phyloP scores from a whole-genome alignment of 2,113 vertebrate genomes.

The Pseudolaguvia tuberculata region DNA sequence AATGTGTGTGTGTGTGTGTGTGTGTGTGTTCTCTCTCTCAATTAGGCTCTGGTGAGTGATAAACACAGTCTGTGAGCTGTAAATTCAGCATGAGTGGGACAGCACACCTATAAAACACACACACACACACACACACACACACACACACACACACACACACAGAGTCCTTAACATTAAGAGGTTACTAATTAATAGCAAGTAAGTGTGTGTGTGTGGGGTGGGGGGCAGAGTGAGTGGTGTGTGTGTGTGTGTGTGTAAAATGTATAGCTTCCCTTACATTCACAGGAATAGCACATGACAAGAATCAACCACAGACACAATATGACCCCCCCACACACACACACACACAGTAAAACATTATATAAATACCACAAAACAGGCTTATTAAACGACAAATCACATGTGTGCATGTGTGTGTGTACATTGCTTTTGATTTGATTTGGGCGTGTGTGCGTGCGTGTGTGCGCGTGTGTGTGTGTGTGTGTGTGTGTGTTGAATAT shows the following conservation, averaged over 20 bases:
- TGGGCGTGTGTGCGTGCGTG: slow-evolving; percentile 4
- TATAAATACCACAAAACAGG: slow-evolving; percentile 6
- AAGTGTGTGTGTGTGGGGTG: slow-evolving; percentile 21
- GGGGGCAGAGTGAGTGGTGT: no score
- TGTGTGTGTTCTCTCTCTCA: background rate
- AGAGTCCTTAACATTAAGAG: background rate
- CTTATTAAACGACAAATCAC: slow-evolving; percentile 4
- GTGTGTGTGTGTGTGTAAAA: background rate
- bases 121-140: slow-evolving; percentile 41
- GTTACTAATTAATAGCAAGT: background rate
- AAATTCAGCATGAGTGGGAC: slow-evolving; percentile 47
- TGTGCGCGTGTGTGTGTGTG: slow-evolving; percentile 10
- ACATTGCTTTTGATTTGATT: no score
- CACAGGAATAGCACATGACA: slow-evolving; percentile 20
- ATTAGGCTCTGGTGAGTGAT: slow-evolving; percentile 48
- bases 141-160: slow-evolving; percentile 12
- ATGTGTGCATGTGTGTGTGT: slow-evolving; percentile 8
- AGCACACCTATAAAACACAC: slow-evolving; percentile 49
- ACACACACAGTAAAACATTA: slow-evolving; percentile 1
- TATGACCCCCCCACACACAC: slow-evolving; percentile 6
- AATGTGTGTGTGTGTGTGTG: no score
- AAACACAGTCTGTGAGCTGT: slow-evolving; percentile 53
- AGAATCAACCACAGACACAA: slow-evolving; percentile 3
- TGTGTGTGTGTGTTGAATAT: background rate
- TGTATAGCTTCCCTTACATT: background rate